phyloP scores from a whole-genome alignment of 2,888 invertebrate species.

The Parnassius apollo region DNA sequence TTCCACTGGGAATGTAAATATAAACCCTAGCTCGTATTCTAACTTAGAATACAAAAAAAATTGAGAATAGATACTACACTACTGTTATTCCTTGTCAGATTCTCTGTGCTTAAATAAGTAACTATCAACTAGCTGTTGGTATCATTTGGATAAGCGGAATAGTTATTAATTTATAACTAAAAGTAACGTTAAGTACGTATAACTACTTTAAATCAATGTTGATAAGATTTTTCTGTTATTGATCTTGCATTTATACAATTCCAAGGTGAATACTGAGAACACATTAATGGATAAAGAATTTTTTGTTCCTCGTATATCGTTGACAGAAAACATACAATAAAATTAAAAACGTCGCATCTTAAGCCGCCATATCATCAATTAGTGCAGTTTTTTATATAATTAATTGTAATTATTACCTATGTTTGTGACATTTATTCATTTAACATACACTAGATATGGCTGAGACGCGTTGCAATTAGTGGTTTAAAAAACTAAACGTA shows the following conservation, averaged over 20 bases:
- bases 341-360: slow-evolving; percentile 41
- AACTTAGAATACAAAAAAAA: too few relatives aligned
- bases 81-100: too few relatives aligned
- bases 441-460: slow-evolving; percentile 55
- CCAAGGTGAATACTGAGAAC: slow-evolving; percentile 12
- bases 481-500: slow-evolving; percentile 56
- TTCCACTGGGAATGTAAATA: too few relatives aligned
- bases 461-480: slow-evolving; percentile 46
- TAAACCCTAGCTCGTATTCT: too few relatives aligned
- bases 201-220: slow-evolving; percentile 13
- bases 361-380: slow-evolving; percentile 57
- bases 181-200: not conserved
- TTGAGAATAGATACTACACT: too few relatives aligned
- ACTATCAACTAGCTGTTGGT: not conserved
- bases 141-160: not conserved
- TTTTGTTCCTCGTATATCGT: slow-evolving; percentile 33
- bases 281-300: not conserved
- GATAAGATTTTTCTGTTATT: slow-evolving; percentile 13
- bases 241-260: slow-evolving; percentile 17
- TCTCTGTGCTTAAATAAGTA: too few relatives aligned
- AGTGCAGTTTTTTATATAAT: slow-evolving; percentile 57
- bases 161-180: slow-evolving; percentile 9
- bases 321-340: slow-evolving; percentile 35
- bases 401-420: slow-evolving; percentile 63
- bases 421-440: slow-evolving; percentile 53